Conservation (phyloP, 2,888 invertebrate genomes). For the Zygothrica quintamaculata region DNA sequence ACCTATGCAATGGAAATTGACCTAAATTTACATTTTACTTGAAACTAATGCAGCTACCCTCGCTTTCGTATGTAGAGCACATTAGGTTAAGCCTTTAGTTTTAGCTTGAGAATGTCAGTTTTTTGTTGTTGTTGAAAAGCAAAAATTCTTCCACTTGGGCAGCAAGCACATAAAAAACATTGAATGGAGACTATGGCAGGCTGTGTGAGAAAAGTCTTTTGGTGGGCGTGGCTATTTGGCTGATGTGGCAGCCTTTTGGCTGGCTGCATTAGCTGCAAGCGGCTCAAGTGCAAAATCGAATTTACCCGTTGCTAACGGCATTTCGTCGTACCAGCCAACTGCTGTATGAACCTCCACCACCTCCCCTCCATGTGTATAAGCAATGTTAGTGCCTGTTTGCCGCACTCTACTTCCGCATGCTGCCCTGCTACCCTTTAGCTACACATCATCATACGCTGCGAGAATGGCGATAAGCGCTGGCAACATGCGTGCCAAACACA, state of each 20-base stretch:
- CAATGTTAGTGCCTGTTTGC: too few species aligned
- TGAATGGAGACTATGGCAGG: neutral
- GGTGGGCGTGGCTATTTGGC: slow-evolving; percentile 47
- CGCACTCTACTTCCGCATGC: neutral
- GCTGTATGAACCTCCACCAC: slow-evolving; percentile 17
- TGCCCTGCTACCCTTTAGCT: slow-evolving; percentile 18
- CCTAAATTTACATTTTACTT: too few species aligned
- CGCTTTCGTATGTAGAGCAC: slow-evolving; percentile 48
- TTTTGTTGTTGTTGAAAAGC: slow-evolving; percentile 32
- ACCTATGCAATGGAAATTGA: too few species aligned
- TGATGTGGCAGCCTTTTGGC: slow-evolving; percentile 61
- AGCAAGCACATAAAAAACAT: slow-evolving; percentile 39
- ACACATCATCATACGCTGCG: slow-evolving; percentile 36
- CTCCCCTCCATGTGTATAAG: too few species aligned
- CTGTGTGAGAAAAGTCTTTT: neutral
- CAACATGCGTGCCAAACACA: slow-evolving; percentile 76
- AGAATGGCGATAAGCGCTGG: slow-evolving; percentile 70
- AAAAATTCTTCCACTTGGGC: slow-evolving; percentile 58
- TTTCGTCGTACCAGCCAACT: slow-evolving; percentile 72
- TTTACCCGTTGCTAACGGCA: slow-evolving; percentile 74
- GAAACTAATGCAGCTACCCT: slow-evolving; percentile 17
- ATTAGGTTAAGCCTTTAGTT: slow-evolving; percentile 62
- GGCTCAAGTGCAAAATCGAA: slow-evolving; percentile 80
- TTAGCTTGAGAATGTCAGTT: slow-evolving; percentile 59
- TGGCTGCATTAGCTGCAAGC: slow-evolving; percentile 75